phyloP scores from a whole-genome alignment of 2,888 invertebrate species.

The Latrodectus elegans region DNA sequence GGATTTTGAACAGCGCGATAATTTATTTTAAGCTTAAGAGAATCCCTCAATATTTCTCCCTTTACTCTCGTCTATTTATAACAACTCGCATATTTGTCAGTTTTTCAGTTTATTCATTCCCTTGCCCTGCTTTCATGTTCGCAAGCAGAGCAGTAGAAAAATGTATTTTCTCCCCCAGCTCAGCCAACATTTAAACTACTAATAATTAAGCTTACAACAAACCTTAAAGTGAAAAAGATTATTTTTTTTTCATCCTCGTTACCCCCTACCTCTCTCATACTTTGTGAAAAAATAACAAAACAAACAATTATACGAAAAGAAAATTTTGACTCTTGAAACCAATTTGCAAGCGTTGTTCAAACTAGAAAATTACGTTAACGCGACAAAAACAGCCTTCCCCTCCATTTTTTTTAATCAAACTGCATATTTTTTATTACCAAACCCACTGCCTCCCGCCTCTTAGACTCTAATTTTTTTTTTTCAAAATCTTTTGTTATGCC shows the following conservation, averaged over 20 bases:
- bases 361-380: slow-evolving; percentile 64
- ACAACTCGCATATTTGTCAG: neutral
- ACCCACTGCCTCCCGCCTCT: slow-evolving; percentile 15
- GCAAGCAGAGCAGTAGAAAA: slow-evolving; percentile 40
- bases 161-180: slow-evolving; percentile 30
- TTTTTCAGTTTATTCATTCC: slow-evolving; percentile 29
- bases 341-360: slow-evolving; percentile 64
- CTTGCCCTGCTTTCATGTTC: slow-evolving; percentile 16
- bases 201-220: slow-evolving; percentile 63
- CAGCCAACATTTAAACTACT: slow-evolving; percentile 46
- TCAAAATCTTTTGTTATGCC: slow-evolving; percentile 48
- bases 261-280: too few relatives aligned
- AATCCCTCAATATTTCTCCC: too few relatives aligned
- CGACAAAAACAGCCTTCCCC: slow-evolving; percentile 53
- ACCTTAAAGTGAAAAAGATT: slow-evolving; percentile 53
- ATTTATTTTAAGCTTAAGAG: too few relatives aligned
- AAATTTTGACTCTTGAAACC: slow-evolving; percentile 64
- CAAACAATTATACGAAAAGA: slow-evolving; percentile 65
- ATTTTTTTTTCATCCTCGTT: neutral
- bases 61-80: too few relatives aligned
- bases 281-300: slow-evolving; percentile 34
- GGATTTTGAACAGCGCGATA: too few relatives aligned
- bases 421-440: slow-evolving; percentile 17
- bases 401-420: slow-evolving; percentile 11
- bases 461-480: slow-evolving; percentile 40